phyloP scores from a whole-genome alignment of 2,113 vertebrate genomes.

The Catharus fuscescens region DNA sequence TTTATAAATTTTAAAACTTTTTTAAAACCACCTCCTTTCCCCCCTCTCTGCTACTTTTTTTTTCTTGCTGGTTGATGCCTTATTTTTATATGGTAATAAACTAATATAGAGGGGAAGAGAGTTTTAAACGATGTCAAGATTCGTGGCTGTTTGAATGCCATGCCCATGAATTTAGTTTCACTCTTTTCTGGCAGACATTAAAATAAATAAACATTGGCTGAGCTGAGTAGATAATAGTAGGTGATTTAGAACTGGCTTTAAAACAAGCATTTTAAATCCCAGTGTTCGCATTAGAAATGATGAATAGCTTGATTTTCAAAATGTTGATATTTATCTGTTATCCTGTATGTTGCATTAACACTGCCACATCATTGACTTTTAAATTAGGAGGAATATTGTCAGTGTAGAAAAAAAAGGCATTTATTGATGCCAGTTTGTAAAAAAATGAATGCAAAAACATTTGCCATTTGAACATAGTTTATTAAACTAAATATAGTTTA shows the following conservation, averaged over 20 bases:
- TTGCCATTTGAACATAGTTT: background rate
- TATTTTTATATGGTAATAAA: background rate
- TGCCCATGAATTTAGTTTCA: background rate
- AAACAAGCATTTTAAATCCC: background rate
- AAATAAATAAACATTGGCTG: background rate
- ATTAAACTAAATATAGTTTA: background rate
- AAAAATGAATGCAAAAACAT: background rate
- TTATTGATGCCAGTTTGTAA: background rate
- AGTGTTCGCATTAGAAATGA: background rate
- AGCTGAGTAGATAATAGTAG: background rate
- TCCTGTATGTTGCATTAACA: background rate
- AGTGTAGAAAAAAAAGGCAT: background rate
- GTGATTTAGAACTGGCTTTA: background rate
- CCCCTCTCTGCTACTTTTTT: background rate
- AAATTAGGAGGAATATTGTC: background rate
- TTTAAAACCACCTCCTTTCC: fast-evolving
- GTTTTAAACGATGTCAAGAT: background rate
- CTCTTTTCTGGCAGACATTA: background rate
- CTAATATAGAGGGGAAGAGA: background rate
- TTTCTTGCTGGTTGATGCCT: background rate
- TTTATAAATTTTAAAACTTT: background rate
- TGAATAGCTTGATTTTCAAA: background rate
- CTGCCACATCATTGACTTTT: background rate
- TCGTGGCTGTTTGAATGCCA: background rate
- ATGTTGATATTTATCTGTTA: background rate